Evolutionary conservation across 2,113 vertebrate species (phyloP).

Genomic region (Lagopus leucura): DNA sequence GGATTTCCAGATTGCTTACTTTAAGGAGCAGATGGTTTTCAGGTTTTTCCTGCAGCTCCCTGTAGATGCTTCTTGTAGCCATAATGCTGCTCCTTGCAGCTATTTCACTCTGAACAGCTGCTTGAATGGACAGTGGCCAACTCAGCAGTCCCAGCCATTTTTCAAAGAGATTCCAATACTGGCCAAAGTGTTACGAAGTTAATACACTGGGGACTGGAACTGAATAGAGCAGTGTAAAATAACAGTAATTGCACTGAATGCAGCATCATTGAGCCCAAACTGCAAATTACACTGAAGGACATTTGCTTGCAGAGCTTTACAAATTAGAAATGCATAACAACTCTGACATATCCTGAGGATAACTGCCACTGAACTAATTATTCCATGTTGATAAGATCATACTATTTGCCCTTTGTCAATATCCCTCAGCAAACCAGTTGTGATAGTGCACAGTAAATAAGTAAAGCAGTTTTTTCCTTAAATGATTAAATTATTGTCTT

Average conservation of each 20-base stretch:
- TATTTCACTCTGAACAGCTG: slow-evolving; percentile 22
- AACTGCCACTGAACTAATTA: background rate
- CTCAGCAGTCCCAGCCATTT: background rate
- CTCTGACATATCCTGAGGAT: background rate
- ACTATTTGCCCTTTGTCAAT: background rate
- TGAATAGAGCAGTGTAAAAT: background rate
- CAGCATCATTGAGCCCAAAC: background rate
- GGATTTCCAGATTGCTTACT: background rate
- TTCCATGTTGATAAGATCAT: background rate
- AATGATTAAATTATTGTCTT: background rate
- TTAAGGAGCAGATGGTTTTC: slow-evolving; percentile 31
- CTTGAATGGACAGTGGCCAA: slow-evolving; percentile 28
- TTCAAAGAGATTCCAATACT: background rate
- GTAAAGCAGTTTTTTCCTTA: background rate
- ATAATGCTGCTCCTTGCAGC: background rate
- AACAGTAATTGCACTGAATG: background rate
- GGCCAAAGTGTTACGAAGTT: background rate
- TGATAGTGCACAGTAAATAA: background rate
- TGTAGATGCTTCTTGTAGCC: background rate
- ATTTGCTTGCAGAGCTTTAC: background rate
- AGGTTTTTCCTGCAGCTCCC: background rate
- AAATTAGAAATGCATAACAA: background rate
- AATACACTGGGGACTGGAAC: background rate
- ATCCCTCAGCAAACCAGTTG: background rate
- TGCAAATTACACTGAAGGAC: background rate